phyloP scores from a whole-genome alignment of 1,140 invertebrate genomes.

The Drosophila kikkawai region DNA sequence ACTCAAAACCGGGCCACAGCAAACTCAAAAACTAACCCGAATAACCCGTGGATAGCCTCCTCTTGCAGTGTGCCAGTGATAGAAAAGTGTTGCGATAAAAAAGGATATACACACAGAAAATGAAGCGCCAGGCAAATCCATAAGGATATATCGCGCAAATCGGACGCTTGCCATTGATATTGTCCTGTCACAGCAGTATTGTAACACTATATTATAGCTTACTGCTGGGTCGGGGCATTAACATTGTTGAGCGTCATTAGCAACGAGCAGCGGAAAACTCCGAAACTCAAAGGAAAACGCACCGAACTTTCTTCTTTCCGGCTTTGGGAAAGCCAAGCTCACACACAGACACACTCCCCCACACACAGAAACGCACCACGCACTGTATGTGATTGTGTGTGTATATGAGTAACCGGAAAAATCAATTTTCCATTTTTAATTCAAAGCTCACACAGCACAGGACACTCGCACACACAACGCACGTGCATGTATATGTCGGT shows the following conservation, averaged over 20 bases:
- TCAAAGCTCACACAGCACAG: slow-evolving; percentile 67
- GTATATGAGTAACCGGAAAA: slow-evolving; percentile 79
- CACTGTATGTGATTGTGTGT: slow-evolving; percentile 36
- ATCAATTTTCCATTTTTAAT: slow-evolving; percentile 85
- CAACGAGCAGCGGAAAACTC: slow-evolving; percentile 51
- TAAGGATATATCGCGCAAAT: slow-evolving; percentile 14
- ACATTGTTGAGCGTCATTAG: slow-evolving; percentile 83
- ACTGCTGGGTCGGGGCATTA: slow-evolving; percentile 95
- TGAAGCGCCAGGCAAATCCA: not conserved
- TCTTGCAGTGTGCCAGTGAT: slow-evolving; percentile 16
- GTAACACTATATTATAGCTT: slow-evolving; percentile 86
- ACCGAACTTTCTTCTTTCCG: slow-evolving; percentile 52
- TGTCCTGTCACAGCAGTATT: slow-evolving; percentile 98
- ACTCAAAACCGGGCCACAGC: slow-evolving; percentile 78
- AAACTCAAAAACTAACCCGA: slow-evolving; percentile 42
- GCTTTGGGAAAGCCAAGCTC: slow-evolving; percentile 57
- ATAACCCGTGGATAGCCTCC: slow-evolving; percentile 29
- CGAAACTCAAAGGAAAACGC: slow-evolving; percentile 34
- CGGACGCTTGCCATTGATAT: slow-evolving; percentile 90
- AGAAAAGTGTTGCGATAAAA: slow-evolving; percentile 9
- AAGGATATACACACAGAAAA: not conserved
- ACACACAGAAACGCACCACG: slow-evolving; percentile 19
- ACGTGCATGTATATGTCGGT: slow-evolving; percentile 23
- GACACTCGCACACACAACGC: slow-evolving; percentile 37
- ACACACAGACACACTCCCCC: slow-evolving; percentile 21